Base-by-base conservation (phyloP, 2,113 vertebrate species). In the rat (Rattus norvegicus) region DNA sequence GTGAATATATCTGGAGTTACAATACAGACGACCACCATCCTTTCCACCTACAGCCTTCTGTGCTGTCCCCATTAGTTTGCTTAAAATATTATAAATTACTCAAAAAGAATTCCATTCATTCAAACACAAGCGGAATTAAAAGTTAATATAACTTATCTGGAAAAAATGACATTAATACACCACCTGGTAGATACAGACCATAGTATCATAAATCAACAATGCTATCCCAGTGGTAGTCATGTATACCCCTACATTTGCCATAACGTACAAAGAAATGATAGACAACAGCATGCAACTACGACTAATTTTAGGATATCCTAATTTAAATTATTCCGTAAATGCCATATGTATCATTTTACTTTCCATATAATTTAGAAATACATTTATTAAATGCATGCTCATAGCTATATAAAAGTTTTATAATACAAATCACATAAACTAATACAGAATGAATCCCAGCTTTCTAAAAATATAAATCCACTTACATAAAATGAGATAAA, bases 261-360 rank as follows among this genome's bases (percentile, higher is more conserved):
- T 87, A 97, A 89, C 9, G 92, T 88, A 95, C 56, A 94, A 95
- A 84, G 30, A 91, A 94, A 70, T 4, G 19, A 92, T 90, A 92
- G 95, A 90, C 20, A 92, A 94, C 94, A 92, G 28, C 59, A 96
- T 87, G 36, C 93, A 26, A 93, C 19, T 76, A 91, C 75, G 36
- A 93, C 5, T n/a, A 84, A 92, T 54, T 94, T 95, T 63, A 95
- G 9, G 10, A 90, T 65, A 96, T 52, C 17, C 4, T 92, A 96
- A 94, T 90, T 95, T 92, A 92, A 93, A 93, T 65, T 83, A 17
- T 76, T 80, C 93, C 84, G 19, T 79, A 84, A 43, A 92, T 81
- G 90, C 28, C 28, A 92, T 54, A 3, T 36, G 52, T 92, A 76
- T 5, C 22, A 95, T 72, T 95, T 95, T 96, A 72, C 5, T 65